A percentile compares a stretch with the other conserved stretches of the same genome.
These are phyloP conservation scores for Anthopleura sola DNA, from an alignment of 64 coral and sea anemone species.

Conservation along the genomic window DNA sequence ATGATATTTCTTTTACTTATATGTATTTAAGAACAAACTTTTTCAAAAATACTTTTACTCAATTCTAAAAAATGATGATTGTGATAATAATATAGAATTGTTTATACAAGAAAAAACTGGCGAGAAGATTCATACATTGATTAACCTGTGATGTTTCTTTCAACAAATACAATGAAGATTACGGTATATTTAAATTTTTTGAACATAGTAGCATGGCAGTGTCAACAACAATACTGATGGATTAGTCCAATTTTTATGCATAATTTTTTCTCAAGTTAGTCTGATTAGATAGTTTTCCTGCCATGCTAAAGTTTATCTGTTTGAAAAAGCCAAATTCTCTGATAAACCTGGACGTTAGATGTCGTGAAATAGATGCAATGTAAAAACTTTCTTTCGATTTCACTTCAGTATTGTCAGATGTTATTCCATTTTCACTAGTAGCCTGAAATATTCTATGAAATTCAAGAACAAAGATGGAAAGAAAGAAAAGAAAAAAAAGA, in stretches of 20 bases:
- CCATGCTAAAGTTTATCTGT: not conserved
- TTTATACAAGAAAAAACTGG: not conserved
- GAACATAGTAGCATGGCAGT: not conserved
- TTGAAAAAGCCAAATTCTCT: not conserved
- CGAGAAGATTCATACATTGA: not conserved
- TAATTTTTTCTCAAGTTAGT: not conserved
- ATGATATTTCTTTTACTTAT: slow-evolving; percentile 3
- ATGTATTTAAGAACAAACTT: not conserved
- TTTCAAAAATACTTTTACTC: not conserved
- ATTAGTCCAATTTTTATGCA: not conserved
- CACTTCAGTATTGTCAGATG: not conserved
- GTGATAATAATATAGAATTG: not conserved
- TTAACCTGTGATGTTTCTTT: not conserved
- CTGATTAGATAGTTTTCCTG: too few species aligned
- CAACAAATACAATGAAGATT: too few species aligned
- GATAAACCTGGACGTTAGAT: not conserved
- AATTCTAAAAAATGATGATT: not conserved
- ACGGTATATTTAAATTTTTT: not conserved
- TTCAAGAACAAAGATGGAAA: not conserved
- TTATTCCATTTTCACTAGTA: not conserved
- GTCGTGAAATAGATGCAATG: not conserved
- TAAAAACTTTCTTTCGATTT: not conserved
- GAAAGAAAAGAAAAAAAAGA: not conserved
- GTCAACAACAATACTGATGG: not conserved
- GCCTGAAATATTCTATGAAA: not conserved